Evolutionary conservation across 2,888 invertebrate species (phyloP), one percentile per base, ranked within the genome.

Genomic region (Venusia cambrica): DNA sequence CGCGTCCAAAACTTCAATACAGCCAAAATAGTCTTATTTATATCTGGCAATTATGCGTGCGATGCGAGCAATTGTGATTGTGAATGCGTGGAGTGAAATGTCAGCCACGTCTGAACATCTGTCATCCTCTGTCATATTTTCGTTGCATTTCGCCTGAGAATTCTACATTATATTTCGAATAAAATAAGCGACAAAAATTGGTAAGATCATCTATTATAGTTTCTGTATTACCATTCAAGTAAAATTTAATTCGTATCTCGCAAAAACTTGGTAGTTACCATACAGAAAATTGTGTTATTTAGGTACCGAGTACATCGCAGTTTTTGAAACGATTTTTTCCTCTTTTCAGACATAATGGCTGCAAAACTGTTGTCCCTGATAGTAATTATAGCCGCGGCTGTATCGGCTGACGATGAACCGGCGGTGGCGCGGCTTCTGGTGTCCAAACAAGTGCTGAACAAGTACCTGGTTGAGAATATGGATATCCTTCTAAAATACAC

Each of bases 401-500:
- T 84, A 43, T 73, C 79, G 38, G 89, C 89, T 21, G 90, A 90
- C 40, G 92, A 92, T 47, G 94, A 94, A 57, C 92, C 93, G 20
- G 88, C 92, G 24, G 90, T 91, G 31, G 97, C 98, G 8, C 91
- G 94, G 58, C 87, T 99, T 26, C 85, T 99, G 44, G 93, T 97
- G 10, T 95, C 96, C 4, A 99, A 99, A 84, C 95, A 96, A 81
- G 94, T 99, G 61, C 89, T 98, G 41, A 99, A 99, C 73, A 96
- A 95, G 83, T 98, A 97, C 71, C 88, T 99, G 45, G 98, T 99
- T 1, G 98, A 99, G 88, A 94, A 94, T 65, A 96, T 97, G 92
- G 99, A 99, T 74, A 92, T 99, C 57, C 91, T 98, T 45, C 93
- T 99, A 19, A 96, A 98, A 85, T 99, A 99, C 74, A 95, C 94